These are phyloP conservation scores for Propithecus perrieri DNA, from an alignment of 2,797 vertebrate genomes.

Conservation along the genomic window DNA sequence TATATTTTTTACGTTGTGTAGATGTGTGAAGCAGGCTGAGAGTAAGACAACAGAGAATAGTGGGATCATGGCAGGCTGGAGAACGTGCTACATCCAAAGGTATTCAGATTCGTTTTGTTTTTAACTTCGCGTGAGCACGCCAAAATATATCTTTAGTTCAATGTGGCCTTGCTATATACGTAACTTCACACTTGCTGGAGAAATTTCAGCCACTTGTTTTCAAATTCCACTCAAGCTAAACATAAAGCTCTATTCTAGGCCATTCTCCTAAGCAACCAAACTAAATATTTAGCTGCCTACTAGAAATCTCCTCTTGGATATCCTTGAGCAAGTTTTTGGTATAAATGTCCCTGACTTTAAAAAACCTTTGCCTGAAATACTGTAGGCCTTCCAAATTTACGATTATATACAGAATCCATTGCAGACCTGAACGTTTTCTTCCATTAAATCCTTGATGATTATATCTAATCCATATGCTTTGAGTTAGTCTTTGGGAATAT, in stretches of 20 bases:
- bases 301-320: background rate
- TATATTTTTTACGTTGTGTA: background rate
- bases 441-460: background rate
- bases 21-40: background rate
- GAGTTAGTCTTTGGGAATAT: background rate
- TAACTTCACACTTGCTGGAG: background rate
- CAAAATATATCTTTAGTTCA: background rate
- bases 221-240: slow-evolving; percentile 38
- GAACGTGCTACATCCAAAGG: background rate
- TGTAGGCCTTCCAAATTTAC: background rate
- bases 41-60: background rate
- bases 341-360: slow-evolving; percentile 12
- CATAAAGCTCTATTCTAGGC: slow-evolving; percentile 28
- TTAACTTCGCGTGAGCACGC: background rate
- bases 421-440: background rate
- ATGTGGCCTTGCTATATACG: background rate
- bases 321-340: background rate
- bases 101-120: background rate
- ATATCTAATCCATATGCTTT: background rate
- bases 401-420: background rate
- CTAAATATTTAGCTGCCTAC: background rate
- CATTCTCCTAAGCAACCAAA: background rate
- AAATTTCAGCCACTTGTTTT: background rate
- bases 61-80: background rate
- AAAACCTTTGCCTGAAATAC: background rate